These are phyloP conservation scores for Clunio marinus DNA, from an alignment of 2,888 invertebrate species.

Conservation along the genomic window DNA sequence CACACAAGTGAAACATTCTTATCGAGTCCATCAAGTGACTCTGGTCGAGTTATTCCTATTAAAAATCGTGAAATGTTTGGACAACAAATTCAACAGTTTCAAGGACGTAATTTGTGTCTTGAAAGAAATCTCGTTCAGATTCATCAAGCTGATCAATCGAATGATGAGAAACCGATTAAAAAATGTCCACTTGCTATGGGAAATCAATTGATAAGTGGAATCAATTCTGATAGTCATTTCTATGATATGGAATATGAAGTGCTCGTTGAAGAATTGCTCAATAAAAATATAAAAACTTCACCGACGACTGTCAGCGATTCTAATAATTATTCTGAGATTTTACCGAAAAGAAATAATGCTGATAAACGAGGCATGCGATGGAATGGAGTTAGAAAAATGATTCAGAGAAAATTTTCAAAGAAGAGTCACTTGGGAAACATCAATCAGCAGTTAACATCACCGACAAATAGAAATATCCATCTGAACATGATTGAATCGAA, in stretches of 20 bases:
- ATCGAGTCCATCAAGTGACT: slow-evolving; percentile 37
- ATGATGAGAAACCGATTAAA: slow-evolving; percentile 22
- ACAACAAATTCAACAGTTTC: slow-evolving; percentile 69
- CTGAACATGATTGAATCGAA: slow-evolving; percentile 28
- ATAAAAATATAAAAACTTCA: slow-evolving; percentile 9
- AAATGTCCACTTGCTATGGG: slow-evolving; percentile 19
- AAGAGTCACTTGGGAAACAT: slow-evolving; percentile 41
- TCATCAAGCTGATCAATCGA: slow-evolving; percentile 27
- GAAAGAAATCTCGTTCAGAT: slow-evolving; percentile 62
- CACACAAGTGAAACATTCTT: slow-evolving; percentile 40
- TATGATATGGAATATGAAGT: slow-evolving; percentile 41
- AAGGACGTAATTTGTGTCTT: slow-evolving; percentile 78
- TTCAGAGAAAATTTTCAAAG: slow-evolving; percentile 48
- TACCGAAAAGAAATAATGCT: slow-evolving; percentile 50
- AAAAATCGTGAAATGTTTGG: slow-evolving; percentile 50
- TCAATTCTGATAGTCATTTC: background rate
- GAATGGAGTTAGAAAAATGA: slow-evolving; percentile 50
- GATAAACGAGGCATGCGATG: slow-evolving; percentile 50
- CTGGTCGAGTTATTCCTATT: slow-evolving; percentile 42
- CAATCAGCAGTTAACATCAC: slow-evolving; percentile 10
- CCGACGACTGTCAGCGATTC: background rate
- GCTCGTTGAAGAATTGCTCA: slow-evolving; percentile 42
- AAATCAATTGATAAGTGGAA: slow-evolving; percentile 15
- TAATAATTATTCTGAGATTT: slow-evolving; percentile 44
- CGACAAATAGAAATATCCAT: slow-evolving; percentile 23